Base-by-base conservation (phyloP, 1,140 invertebrate species). In the Belonocnema kinseyi region DNA sequence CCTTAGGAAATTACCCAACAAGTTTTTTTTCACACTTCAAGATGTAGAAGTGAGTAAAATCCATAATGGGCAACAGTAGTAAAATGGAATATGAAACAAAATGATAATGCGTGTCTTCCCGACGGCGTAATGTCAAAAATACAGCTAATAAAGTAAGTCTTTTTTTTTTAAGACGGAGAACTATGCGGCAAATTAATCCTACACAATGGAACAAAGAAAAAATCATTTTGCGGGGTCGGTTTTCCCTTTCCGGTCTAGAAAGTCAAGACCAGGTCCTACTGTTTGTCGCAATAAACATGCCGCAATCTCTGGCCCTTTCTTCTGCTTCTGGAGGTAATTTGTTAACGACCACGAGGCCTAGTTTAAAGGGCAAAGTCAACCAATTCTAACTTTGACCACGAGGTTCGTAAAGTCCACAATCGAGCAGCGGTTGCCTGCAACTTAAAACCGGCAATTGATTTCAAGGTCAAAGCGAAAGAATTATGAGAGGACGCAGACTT, bases 401-500 rank as follows among this genome's bases (percentile, higher is more conserved):
- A 53, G n/a, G n/a, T 21, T 16, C 58, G 40, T 66, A 66, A 66
- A 66, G 12, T 21, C 40, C 26, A 66, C 40, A 66, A 66, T 66
- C 58, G 12, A 33, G n/a, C 19, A 7, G 17, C 12, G n/a, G 17
- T 66, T 66, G 58, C 26, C 33, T 21, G 61, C 33, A 46, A 66
- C 33, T 66, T 33, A 66, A 66, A 66, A 66, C 14, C 26, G 14
- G 61, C 10, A 66, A 66, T 40, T 66, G 26, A 66, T 66, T 66
- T 66, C 61, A 33, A 66, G 61, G 61, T 66, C 61, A 33, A 66
- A 46, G 40, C 26, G 40, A 16, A 40, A 66, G 61, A 66, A 66
- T 66, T 66, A 66, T 66, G 61, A 40, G 61, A 66, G 61, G 61
- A 66, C 26, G 61, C 61, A 66, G 61, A 66, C 61, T 66, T 66